These are phyloP conservation scores for Eonycteris spelaea DNA, from an alignment of 2,113 vertebrate species.

Conservation along the genomic window DNA sequence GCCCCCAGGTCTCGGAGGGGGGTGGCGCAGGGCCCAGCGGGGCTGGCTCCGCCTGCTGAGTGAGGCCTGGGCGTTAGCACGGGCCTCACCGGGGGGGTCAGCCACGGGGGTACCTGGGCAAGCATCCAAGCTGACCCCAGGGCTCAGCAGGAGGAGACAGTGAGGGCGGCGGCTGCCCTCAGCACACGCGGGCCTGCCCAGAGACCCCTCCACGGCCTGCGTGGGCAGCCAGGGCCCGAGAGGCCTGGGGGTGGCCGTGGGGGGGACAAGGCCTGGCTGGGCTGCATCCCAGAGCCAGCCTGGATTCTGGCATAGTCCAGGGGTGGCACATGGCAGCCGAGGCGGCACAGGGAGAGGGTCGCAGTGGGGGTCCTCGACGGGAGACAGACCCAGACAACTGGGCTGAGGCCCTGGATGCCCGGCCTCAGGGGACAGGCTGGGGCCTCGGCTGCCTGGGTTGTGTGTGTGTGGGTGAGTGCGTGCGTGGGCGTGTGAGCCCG, in stretches of 20 bases:
- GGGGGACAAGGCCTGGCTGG: background rate
- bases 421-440: accelerated
- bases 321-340: background rate
- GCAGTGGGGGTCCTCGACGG: accelerated
- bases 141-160: background rate
- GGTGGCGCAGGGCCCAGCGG: background rate
- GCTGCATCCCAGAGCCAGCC: too few species aligned
- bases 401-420: too few species aligned
- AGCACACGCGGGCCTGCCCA: background rate
- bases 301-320: background rate
- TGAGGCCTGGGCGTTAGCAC: too few species aligned
- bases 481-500: background rate
- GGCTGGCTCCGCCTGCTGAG: background rate
- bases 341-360: background rate
- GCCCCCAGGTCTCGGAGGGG: background rate
- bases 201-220: accelerated
- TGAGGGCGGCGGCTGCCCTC: background rate
- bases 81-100: too few species aligned
- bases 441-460: background rate
- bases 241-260: too few species aligned
- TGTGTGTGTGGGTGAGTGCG: background rate
- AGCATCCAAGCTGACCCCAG: background rate
- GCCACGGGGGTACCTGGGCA: background rate
- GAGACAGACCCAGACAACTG: background rate
- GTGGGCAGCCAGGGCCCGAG: background rate